Percentiles rank a stretch among this genome's conserved stretches.
These are phyloP conservation scores for Tapera naevia DNA, from an alignment of 2,797 vertebrate species.

Conservation along the genomic window DNA sequence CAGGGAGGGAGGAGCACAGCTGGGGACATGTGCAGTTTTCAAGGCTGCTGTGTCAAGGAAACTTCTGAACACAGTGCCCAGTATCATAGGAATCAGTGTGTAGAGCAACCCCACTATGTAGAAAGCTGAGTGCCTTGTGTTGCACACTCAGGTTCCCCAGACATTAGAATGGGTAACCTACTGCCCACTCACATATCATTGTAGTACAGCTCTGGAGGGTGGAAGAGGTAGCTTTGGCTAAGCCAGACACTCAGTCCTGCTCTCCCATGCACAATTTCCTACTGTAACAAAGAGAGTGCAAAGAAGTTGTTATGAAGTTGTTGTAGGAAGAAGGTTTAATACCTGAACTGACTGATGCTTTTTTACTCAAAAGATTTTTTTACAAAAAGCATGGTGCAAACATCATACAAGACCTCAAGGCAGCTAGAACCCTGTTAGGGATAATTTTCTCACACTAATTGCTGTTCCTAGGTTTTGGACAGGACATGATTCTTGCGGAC, in stretches of 20 bases:
- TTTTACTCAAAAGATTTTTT: not conserved
- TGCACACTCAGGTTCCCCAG: not conserved
- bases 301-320: not conserved
- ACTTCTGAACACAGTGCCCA: not conserved
- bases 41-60: not conserved
- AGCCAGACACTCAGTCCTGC: not conserved
- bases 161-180: accelerated
- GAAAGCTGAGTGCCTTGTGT: not conserved
- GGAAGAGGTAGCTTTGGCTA: not conserved
- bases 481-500: not conserved
- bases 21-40: not conserved
- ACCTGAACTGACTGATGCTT: not conserved
- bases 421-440: not conserved
- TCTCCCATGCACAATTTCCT: not conserved
- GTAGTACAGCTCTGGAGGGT: not conserved
- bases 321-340: not conserved
- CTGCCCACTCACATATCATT: not conserved
- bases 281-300: not conserved
- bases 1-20: not conserved
- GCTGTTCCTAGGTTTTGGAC: not conserved
- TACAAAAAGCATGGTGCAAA: not conserved
- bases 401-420: not conserved
- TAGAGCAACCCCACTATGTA: accelerated
- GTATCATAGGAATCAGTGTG: not conserved
- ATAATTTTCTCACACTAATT: not conserved